A percentile compares a stretch with the other conserved stretches of the same genome.
Evolutionary conservation across 1,140 invertebrate genomes (phyloP).

Genomic region (Atta texana): DNA sequence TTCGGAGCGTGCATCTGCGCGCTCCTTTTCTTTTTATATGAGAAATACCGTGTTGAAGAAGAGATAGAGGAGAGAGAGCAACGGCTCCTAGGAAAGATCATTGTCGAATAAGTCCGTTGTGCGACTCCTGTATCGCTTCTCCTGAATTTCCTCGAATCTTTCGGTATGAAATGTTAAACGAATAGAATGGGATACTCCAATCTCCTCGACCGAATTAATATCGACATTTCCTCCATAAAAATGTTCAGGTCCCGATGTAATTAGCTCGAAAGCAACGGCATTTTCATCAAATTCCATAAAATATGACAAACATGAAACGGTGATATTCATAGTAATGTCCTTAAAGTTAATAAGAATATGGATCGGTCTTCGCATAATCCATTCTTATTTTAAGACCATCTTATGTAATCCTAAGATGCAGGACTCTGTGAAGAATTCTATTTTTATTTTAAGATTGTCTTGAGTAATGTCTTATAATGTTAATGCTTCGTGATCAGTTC

Average conservation of each 20-base stretch:
- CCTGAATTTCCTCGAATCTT: not conserved
- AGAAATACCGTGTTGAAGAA: not conserved
- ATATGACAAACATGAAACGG: not conserved
- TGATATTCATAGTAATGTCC: too few species aligned
- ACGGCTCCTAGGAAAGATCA: conserved; percentile 15
- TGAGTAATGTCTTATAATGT: too few species aligned
- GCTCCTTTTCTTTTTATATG: conserved; percentile 10
- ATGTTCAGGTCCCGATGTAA: not conserved
- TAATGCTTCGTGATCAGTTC: too few species aligned
- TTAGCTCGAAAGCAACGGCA: not conserved
- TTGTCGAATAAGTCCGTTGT: conserved; percentile 10
- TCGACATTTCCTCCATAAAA: not conserved
- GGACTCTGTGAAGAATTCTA: too few species aligned
- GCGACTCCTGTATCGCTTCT: not conserved
- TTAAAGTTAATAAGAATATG: too few species aligned
- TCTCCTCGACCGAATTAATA: not conserved
- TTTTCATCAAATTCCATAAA: not conserved
- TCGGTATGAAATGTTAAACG: not conserved
- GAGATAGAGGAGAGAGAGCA: conserved; percentile 1
- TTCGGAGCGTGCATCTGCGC: conserved; percentile 8
- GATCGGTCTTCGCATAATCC: too few species aligned
- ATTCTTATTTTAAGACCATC: too few species aligned
- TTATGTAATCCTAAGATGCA: too few species aligned
- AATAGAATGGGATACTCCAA: not conserved
- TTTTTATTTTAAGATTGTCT: too few species aligned